Evolutionary conservation across 2,888 invertebrate genomes (phyloP).

Genomic region (Luperina testacea): DNA sequence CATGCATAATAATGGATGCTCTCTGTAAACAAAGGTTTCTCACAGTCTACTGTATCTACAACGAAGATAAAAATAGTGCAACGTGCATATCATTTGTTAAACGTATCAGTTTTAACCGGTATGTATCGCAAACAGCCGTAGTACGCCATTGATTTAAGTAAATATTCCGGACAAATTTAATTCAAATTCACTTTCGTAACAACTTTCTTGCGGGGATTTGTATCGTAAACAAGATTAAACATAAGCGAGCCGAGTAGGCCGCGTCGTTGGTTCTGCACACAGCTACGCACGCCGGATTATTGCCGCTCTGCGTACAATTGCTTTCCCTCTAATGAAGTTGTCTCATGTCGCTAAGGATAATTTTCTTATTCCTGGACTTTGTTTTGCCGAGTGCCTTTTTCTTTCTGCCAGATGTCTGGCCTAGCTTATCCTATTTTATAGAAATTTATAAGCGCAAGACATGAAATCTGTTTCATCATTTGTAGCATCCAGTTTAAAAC

Average conservation of each 20-base stretch:
- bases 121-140: constrained; percentile 34
- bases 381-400: constrained; percentile 16
- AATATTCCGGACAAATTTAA: constrained; percentile 71
- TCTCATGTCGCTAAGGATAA: constrained; percentile 70
- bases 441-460: not conserved
- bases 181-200: constrained; percentile 73
- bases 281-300: constrained; percentile 74
- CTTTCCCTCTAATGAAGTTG: constrained; percentile 76
- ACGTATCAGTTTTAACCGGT: constrained; percentile 26
- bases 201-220: constrained; percentile 78
- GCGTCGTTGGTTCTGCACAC: constrained; percentile 68
- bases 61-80: constrained; percentile 50
- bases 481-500: not conserved
- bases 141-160: constrained; percentile 57
- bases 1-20: constrained; percentile 22
- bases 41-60: constrained; percentile 23
- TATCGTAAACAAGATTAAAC: constrained; percentile 81
- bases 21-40: constrained; percentile 46
- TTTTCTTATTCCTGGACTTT: constrained; percentile 59
- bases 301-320: constrained; percentile 75
- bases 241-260: constrained; percentile 69
- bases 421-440: not conserved
- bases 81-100: constrained; percentile 47
- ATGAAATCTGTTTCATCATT: constrained; percentile 11
- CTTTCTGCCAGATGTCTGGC: not conserved